Base-by-base conservation (phyloP, 2,888 invertebrate species). In the Arrhopalites spinosus region DNA sequence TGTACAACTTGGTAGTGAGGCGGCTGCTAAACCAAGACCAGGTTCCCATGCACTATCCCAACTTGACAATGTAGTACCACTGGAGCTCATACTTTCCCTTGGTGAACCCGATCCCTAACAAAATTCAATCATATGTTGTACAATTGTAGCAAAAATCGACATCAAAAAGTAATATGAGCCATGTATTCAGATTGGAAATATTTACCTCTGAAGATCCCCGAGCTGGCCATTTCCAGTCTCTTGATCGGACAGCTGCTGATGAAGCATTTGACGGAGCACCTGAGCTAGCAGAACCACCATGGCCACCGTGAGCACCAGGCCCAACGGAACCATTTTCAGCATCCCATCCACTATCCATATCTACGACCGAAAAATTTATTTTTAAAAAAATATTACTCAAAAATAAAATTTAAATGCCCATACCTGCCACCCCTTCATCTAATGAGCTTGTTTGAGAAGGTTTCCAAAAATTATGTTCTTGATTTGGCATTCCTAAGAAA, bases 371-470 rank as follows among this genome's bases (percentile, higher is more conserved):
- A n/a, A n/a, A n/a, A n/a, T n/a, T n/a, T n/a, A n/a, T n/a, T n/a
- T 36, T 36, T 36, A 7, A 36, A 7, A 36, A 36, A 7, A 36
- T 36, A 36, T 7, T 36, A 36, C 11, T 36, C 36, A 36, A 36
- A 36, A 11, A n/a, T n/a, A n/a, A 36, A 36, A 36, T 36, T 11
- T 36, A 3, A 7, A 11, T 3, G 36, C 36, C 3, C 68, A 67
- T 67, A 53, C 81, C 82, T 0, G 82, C 81, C 0, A 87, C 86
- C 0, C 87, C 87, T 80, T 87, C 87, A 74, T 87, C 87, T 1
- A 82, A 81, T 5, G 81, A 81, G 64, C 80, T 80, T 45, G 78
- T 80, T 70, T 81, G 80, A 11, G 81, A 81, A 29, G 75, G 70
- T 59, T 82, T 82, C 82, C 82, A 82, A 66, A 78, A 78, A 53